These are phyloP conservation scores for Symphodus melops DNA, from an alignment of 2,113 vertebrate genomes.

Conservation along the genomic window DNA sequence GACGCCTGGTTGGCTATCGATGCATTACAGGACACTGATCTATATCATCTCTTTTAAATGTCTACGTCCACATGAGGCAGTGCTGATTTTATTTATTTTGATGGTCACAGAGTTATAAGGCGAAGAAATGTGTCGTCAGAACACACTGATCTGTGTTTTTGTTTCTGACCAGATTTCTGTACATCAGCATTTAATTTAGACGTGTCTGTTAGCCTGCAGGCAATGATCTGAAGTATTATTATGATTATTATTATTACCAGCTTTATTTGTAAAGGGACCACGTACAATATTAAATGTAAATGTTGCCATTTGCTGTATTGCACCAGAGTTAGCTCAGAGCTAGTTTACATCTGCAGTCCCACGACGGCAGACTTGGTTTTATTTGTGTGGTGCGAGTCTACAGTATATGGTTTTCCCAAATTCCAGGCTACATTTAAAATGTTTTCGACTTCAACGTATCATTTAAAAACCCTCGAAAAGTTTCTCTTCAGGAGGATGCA, in stretches of 20 bases:
- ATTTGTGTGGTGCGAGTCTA: neutral
- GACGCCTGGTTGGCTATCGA: conserved; percentile 14
- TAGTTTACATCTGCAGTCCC: too few relatives aligned
- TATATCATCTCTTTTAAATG: conserved; percentile 19
- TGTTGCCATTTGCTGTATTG: too few relatives aligned
- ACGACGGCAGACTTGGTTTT: too few relatives aligned
- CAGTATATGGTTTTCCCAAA: neutral
- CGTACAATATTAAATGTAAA: too few relatives aligned
- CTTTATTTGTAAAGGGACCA: too few relatives aligned
- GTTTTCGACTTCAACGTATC: neutral
- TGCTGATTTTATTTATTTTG: neutral
- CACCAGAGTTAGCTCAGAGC: too few relatives aligned
- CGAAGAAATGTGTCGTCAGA: neutral
- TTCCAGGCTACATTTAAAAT: neutral
- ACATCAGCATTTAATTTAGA: neutral
- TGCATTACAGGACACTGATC: conserved; percentile 36
- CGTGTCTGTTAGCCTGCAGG: neutral
- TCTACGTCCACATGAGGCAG: neutral
- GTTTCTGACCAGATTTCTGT: neutral
- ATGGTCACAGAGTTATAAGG: neutral
- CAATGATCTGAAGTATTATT: too few relatives aligned
- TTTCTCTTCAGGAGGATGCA: neutral
- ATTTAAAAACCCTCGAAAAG: neutral
- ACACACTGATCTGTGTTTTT: neutral
- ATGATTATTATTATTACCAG: too few relatives aligned